These are phyloP conservation scores for Resseliella maxima DNA, from an alignment of 2,888 invertebrate species.

Conservation along the genomic window DNA sequence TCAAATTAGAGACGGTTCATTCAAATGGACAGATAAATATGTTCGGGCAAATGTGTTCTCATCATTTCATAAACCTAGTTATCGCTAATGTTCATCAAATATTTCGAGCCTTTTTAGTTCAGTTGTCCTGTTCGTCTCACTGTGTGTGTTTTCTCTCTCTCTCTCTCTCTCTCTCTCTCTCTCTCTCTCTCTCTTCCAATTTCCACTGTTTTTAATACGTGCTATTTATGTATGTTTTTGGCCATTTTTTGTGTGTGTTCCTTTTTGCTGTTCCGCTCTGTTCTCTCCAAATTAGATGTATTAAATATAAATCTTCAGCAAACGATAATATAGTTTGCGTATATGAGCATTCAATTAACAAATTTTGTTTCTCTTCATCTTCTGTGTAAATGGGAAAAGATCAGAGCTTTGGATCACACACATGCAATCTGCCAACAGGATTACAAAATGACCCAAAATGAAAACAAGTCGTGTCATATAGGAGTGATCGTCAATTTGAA, in stretches of 20 bases:
- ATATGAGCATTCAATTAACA: conserved; percentile 43
- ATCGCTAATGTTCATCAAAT: conserved; percentile 33
- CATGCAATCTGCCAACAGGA: background rate
- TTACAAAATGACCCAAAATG: background rate
- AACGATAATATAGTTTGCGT: conserved; percentile 43
- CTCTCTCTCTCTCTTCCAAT: no score
- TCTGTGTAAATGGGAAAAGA: background rate
- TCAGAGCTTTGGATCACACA: conserved; percentile 43
- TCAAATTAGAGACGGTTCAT: conserved; percentile 23
- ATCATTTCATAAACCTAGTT: conserved; percentile 9
- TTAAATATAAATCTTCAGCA: conserved; percentile 25
- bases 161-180: no score
- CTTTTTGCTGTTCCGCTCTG: background rate
- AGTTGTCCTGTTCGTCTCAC: background rate
- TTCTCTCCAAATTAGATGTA: conserved; percentile 1
- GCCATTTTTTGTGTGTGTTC: background rate
- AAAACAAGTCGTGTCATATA: background rate
- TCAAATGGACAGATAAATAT: background rate
- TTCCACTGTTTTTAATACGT: background rate
- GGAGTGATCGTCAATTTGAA: conserved; percentile 1
- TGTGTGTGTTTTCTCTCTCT: no score
- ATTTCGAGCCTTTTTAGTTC: conserved; percentile 25
- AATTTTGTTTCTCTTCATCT: no score
- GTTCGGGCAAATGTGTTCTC: background rate
- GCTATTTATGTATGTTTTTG: background rate